A percentile compares a stretch with the other conserved stretches of the same genome.
Conservation (phyloP, 1,140 invertebrate species). For the Acromyrmex echinatior region DNA sequence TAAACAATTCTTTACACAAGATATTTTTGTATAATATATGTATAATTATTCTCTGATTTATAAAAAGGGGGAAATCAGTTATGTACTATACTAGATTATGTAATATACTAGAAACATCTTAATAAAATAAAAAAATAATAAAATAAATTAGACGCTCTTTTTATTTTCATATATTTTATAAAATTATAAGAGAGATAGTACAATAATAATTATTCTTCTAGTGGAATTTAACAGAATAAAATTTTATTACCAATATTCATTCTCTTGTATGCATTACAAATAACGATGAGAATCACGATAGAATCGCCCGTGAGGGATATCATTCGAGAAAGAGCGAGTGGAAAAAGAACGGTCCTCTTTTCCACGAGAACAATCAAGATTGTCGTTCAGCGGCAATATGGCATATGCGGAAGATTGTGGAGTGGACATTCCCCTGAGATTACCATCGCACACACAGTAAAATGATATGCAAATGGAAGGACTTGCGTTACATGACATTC, state of each 20-base stretch:
- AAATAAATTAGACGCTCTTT: background rate
- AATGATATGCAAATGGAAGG: constrained; percentile 57
- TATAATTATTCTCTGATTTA: background rate
- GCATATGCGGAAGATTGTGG: constrained; percentile 37
- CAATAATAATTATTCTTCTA: background rate
- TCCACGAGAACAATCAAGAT: constrained; percentile 26
- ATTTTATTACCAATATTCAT: background rate
- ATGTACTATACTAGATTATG: background rate
- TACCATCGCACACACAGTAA: constrained; percentile 35
- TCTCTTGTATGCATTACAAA: background rate
- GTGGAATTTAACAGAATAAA: background rate
- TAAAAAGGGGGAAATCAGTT: background rate
- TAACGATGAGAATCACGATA: background rate
- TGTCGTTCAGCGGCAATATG: constrained; percentile 50
- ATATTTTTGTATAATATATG: background rate
- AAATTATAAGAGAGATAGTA: background rate
- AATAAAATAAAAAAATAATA: constrained; percentile 26
- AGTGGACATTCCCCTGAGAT: constrained; percentile 50
- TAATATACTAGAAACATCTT: background rate
- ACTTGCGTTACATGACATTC: constrained; percentile 12
- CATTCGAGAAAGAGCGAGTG: background rate
- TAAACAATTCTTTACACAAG: background rate
- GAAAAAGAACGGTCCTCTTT: background rate
- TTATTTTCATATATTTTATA: background rate
- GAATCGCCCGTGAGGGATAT: background rate